Percentiles rank a stretch among this genome's conserved stretches.
These are phyloP conservation scores for Sinocyclocheilus grahami DNA, from an alignment of 2,113 vertebrate genomes.

Conservation along the genomic window DNA sequence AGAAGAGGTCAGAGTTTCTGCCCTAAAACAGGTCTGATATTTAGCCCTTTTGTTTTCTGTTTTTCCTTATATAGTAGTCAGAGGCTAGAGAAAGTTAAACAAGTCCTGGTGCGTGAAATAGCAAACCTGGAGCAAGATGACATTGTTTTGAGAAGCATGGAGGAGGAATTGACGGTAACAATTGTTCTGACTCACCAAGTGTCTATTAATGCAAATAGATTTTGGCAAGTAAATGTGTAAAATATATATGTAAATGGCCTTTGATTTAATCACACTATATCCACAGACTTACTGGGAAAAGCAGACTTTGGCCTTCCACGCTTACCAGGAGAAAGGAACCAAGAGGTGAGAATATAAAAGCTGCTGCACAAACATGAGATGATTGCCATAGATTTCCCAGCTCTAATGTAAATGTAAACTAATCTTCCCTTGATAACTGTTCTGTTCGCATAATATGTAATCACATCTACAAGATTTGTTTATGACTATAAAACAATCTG, in stretches of 20 bases:
- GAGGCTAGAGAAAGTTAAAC: constrained; percentile 79
- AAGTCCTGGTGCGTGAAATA: constrained; percentile 80
- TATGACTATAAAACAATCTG: no score
- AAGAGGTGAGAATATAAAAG: no score
- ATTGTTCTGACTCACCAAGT: not conserved
- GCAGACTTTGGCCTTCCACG: no score
- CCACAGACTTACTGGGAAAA: no score
- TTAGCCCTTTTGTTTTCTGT: not conserved
- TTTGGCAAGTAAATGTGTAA: not conserved
- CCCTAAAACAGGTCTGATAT: not conserved
- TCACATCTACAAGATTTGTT: no score
- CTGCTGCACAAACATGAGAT: no score
- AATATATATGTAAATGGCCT: not conserved
- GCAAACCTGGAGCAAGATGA: constrained; percentile 84
- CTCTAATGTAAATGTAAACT: no score
- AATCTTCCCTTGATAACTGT: no score
- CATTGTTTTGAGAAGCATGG: constrained; percentile 80
- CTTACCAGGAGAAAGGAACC: no score
- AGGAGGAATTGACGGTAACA: constrained; percentile 86
- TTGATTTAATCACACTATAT: no score
- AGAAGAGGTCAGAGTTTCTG: not conserved
- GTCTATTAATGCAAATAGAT: not conserved
- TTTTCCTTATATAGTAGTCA: constrained; percentile 73
- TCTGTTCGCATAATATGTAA: no score
- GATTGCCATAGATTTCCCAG: no score